phyloP scores from a whole-genome alignment of 1,140 invertebrate genomes.

The Phocides pigmalion region DNA sequence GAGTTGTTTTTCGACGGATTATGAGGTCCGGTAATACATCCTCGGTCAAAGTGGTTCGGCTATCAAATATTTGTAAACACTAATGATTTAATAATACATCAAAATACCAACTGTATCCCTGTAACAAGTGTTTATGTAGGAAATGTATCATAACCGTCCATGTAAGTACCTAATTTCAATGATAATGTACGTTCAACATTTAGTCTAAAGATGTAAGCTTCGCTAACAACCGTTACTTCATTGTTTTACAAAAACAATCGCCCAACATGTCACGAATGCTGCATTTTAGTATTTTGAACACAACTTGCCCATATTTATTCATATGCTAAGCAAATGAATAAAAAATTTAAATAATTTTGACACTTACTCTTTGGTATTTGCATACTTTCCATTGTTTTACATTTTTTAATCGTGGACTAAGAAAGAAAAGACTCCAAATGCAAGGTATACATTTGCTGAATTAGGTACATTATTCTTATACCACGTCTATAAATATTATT shows the following conservation, averaged over 20 bases:
- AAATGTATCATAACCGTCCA: not conserved
- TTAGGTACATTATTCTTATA: too few species aligned
- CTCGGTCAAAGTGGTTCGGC: too few species aligned
- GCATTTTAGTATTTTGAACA: conserved; percentile 42
- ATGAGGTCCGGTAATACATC: too few species aligned
- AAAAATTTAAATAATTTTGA: conserved; percentile 12
- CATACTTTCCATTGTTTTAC: too few species aligned
- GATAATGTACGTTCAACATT: conserved; percentile 12
- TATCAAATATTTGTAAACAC: too few species aligned
- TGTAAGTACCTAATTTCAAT: conserved; percentile 6
- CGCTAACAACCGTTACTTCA: conserved; percentile 40
- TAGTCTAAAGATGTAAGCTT: conserved; percentile 31
- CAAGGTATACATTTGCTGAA: too few species aligned
- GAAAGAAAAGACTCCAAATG: too few species aligned
- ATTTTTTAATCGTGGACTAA: not conserved
- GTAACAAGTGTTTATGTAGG: not conserved
- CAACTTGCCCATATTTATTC: conserved; percentile 41
- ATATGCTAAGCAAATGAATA: conserved; percentile 35
- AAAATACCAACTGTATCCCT: too few species aligned
- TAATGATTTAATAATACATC: too few species aligned
- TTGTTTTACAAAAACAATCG: conserved; percentile 43
- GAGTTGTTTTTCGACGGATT: too few species aligned
- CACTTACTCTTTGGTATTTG: too few species aligned
- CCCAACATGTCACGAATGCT: conserved; percentile 35
- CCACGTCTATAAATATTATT: too few species aligned